Evolutionary conservation across 1,140 invertebrate species (phyloP).

Genomic region (Linepithema humile): DNA sequence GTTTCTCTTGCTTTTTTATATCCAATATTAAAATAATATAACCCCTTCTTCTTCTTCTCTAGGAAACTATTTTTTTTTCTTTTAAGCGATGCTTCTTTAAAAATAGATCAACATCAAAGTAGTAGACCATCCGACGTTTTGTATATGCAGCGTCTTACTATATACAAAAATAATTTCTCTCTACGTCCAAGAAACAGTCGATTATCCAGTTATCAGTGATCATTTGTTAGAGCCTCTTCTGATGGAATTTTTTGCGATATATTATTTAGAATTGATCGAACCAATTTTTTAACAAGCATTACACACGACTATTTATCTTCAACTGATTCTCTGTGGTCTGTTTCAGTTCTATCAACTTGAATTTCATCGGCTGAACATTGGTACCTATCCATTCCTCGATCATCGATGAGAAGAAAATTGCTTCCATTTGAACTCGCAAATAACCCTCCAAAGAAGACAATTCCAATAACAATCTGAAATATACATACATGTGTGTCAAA

Average conservation of each 20-base stretch:
- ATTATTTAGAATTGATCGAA: neutral
- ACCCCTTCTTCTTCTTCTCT: constrained; percentile 45
- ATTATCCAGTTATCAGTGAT: neutral
- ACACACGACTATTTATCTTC: constrained; percentile 80
- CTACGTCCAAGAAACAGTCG: constrained; percentile 7
- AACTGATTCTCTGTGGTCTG: constrained; percentile 84
- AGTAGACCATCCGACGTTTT: neutral
- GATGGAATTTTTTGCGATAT: neutral
- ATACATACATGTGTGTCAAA: neutral
- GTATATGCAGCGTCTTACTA: constrained; percentile 16
- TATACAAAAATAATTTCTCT: constrained; percentile 42
- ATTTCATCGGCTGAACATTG: constrained; percentile 84
- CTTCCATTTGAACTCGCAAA: constrained; percentile 84
- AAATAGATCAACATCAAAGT: constrained; percentile 2
- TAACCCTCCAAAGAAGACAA: constrained; percentile 85
- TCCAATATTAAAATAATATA: constrained; percentile 67
- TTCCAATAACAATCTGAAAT: constrained; percentile 84
- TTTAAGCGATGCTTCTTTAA: constrained; percentile 14
- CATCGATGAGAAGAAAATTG: constrained; percentile 83
- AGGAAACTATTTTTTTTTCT: constrained; percentile 58
- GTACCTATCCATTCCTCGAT: constrained; percentile 86
- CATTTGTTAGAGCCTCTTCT: neutral
- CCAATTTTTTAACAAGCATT: constrained; percentile 52
- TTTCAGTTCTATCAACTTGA: constrained; percentile 83
- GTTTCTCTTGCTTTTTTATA: constrained; percentile 45